phyloP scores from a whole-genome alignment of 2,888 invertebrate species.

The Drosophila eohydei region DNA sequence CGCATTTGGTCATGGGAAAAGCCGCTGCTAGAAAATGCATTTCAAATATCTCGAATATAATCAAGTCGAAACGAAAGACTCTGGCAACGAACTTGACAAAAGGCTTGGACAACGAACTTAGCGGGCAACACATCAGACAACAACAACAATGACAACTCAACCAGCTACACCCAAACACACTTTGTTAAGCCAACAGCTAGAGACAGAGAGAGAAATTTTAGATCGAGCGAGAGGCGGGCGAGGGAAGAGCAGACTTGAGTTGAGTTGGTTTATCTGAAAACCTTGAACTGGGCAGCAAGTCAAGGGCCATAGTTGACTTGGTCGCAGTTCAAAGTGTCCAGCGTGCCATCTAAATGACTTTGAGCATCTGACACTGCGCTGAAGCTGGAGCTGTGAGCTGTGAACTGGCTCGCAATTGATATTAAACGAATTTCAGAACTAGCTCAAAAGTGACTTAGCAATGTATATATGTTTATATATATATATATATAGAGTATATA shows the following conservation, averaged over 20 bases:
- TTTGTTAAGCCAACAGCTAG: not conserved
- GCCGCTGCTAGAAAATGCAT: conserved; percentile 31
- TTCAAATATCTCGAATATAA: conserved; percentile 15
- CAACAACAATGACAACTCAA: conserved; percentile 6
- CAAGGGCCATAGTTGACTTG: conserved; percentile 12
- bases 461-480: not conserved
- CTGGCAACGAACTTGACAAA: conserved; percentile 44
- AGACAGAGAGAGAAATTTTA: not conserved
- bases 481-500: not conserved
- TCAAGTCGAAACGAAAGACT: conserved; percentile 36
- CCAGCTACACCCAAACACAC: conserved; percentile 4
- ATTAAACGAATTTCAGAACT: not conserved
- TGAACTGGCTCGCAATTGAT: not conserved
- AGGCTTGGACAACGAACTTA: conserved; percentile 48
- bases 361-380: conserved; percentile 21
- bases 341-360: conserved; percentile 3
- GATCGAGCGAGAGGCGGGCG: not conserved
- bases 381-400: conserved; percentile 1
- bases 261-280: not conserved
- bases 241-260: not conserved
- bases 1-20: conserved; percentile 57
- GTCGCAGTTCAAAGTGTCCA: conserved; percentile 14
- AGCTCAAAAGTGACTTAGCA: not conserved
- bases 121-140: not conserved
- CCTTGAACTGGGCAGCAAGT: conserved; percentile 16